Evolutionary conservation across 2,888 invertebrate species (phyloP).

Genomic region (Chloroclystis v-ata): DNA sequence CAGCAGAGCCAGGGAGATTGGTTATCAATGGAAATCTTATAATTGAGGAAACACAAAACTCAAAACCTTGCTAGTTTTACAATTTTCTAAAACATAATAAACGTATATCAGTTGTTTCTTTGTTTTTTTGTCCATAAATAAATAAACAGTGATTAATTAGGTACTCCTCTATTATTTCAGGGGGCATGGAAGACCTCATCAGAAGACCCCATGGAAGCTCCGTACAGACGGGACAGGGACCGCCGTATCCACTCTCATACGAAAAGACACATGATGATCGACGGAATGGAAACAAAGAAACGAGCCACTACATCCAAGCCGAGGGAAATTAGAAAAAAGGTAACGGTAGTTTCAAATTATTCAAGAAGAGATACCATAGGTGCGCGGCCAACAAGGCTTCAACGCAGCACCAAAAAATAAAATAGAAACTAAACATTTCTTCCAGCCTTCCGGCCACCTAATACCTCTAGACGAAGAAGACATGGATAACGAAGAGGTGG

Average conservation of each 20-base stretch:
- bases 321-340: constrained; percentile 58
- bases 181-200: constrained; percentile 38
- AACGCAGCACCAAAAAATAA: too few species aligned
- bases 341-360: constrained; percentile 12
- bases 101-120: too few species aligned
- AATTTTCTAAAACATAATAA: too few species aligned
- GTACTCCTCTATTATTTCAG: constrained; percentile 32
- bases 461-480: constrained; percentile 64
- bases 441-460: constrained; percentile 62
- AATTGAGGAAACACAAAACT: too few species aligned
- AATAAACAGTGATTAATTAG: too few species aligned
- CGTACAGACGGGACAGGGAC: constrained; percentile 29
- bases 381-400: too few species aligned
- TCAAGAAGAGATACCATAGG: not conserved
- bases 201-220: constrained; percentile 19
- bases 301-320: constrained; percentile 40
- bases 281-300: constrained; percentile 39
- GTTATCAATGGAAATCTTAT: too few species aligned
- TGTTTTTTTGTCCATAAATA: too few species aligned
- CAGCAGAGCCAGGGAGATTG: too few species aligned
- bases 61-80: too few species aligned
- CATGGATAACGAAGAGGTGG: constrained; percentile 65
- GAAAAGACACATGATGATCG: constrained; percentile 56
- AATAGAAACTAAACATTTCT: constrained; percentile 3
- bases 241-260: constrained; percentile 46